Conservation (phyloP, 1,140 invertebrate species). For the Luehdorfia chinensis region DNA sequence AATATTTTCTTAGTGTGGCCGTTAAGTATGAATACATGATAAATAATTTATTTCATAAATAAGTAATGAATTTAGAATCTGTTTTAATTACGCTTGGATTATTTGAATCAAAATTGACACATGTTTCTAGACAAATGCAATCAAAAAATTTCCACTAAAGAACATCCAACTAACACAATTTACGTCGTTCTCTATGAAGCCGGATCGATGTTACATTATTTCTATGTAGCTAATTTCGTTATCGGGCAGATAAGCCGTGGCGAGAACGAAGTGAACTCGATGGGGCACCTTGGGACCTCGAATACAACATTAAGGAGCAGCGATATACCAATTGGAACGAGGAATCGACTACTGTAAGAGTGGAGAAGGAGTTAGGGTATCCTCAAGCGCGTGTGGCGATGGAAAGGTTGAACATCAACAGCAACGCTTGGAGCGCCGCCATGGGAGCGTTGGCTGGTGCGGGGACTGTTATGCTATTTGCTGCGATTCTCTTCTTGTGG, state of each 20-base stretch:
- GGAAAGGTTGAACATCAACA: slow-evolving; percentile 25
- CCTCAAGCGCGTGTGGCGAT: slow-evolving; percentile 31
- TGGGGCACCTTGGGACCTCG: slow-evolving; percentile 41
- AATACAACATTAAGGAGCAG: slow-evolving; percentile 32
- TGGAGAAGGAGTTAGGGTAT: slow-evolving; percentile 15
- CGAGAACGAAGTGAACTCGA: slow-evolving; percentile 37
- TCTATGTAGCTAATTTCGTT: slow-evolving; percentile 61
- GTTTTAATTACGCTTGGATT: too few species aligned
- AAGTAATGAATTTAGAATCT: too few species aligned
- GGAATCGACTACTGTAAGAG: slow-evolving; percentile 25
- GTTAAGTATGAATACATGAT: neutral
- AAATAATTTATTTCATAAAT: too few species aligned
- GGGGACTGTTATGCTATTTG: slow-evolving; percentile 51
- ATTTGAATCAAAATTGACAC: too few species aligned
- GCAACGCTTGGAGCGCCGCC: slow-evolving; percentile 52
- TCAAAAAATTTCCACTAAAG: slow-evolving; percentile 3
- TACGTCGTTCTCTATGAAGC: slow-evolving; percentile 20
- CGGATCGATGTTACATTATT: slow-evolving; percentile 59
- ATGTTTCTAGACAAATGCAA: too few species aligned
- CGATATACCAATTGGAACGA: slow-evolving; percentile 26
- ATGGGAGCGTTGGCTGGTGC: slow-evolving; percentile 55
- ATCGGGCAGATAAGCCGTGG: slow-evolving; percentile 67
- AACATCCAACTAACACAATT: slow-evolving; percentile 16
- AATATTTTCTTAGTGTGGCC: slow-evolving; percentile 16
- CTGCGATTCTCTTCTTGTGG: slow-evolving; percentile 44